Evolutionary conservation across 2,113 vertebrate genomes (phyloP).

Genomic region (Toxotes jaculatrix): DNA sequence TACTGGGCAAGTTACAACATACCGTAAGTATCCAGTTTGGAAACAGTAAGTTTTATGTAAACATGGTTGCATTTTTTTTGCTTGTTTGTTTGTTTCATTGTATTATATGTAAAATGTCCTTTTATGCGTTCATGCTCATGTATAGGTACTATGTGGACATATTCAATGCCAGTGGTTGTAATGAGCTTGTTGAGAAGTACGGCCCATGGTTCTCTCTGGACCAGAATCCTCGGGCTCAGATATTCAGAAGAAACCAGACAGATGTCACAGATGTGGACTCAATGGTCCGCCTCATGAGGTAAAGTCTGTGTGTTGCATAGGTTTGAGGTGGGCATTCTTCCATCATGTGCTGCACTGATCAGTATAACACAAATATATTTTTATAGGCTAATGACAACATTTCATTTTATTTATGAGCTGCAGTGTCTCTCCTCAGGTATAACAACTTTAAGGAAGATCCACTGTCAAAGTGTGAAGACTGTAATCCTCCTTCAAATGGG

Average conservation of each 20-base stretch:
- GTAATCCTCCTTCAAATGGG: constrained; percentile 86
- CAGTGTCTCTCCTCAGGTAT: constrained; percentile 83
- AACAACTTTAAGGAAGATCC: constrained; percentile 93
- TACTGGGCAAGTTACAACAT: constrained; percentile 99
- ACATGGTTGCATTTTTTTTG: not conserved
- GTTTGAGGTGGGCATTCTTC: constrained; percentile 1
- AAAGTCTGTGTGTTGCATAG: constrained; percentile 16
- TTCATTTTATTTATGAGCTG: not conserved
- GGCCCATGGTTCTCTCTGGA: constrained; percentile 94
- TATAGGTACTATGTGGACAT: constrained; percentile 89
- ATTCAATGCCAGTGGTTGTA: constrained; percentile 91
- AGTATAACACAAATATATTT: not conserved
- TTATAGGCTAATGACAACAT: not conserved
- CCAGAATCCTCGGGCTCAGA: constrained; percentile 90
- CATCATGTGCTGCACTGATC: not conserved
- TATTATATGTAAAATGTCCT: not conserved
- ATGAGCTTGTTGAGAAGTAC: constrained; percentile 87
- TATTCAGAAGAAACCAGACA: constrained; percentile 92
- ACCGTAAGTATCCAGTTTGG: constrained; percentile 85
- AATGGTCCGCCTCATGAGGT: constrained; percentile 96
- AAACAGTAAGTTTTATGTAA: not conserved
- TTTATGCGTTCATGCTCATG: not conserved
- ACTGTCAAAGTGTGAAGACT: constrained; percentile 86
- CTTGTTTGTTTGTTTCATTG: not conserved
- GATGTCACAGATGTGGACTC: constrained; percentile 88